A percentile compares a stretch with the other conserved stretches of the same genome.
Evolutionary conservation across 2,113 vertebrate species (phyloP).

Genomic region (Felis catus): F.catus_Fca126_mat1.0 CM031428.1:35514001-35514500

Average conservation of each 20-base stretch:
- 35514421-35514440: neutral
- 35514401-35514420: neutral
- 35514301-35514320: neutral
- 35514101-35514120: neutral
- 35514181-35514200: neutral
- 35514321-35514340: neutral
- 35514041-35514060: neutral
- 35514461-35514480: neutral
- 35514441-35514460: neutral
- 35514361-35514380: neutral
- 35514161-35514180: neutral
- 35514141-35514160: neutral
- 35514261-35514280: neutral
- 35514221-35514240: neutral
- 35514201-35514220: neutral
- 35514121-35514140: neutral
- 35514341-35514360: neutral
- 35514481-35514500: neutral
- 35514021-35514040: neutral
- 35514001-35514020: neutral
- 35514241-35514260: neutral
- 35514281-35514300: neutral
- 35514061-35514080: neutral
- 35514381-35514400: neutral
- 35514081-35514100: constrained; percentile 3